Base-by-base conservation (phyloP, 92 coral and sea anemone species). In the Bergia sp. region DNA sequence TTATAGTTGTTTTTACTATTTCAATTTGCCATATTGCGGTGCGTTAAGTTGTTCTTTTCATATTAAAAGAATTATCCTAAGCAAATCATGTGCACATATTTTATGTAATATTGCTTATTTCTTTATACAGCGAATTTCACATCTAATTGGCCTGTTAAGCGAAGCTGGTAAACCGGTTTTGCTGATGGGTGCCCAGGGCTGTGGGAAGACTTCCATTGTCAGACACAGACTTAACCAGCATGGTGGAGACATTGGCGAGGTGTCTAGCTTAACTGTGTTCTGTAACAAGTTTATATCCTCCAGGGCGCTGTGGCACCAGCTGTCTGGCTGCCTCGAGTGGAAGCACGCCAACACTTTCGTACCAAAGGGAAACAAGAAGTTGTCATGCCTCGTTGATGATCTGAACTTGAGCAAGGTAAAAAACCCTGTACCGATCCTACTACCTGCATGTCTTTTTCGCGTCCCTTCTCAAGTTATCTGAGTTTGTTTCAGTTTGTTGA, bases 131-230 rank as follows among this genome's bases (percentile, higher is more conserved):
- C 96, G 97, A 64, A 91, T 97, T 86, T 97, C 99, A 43, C 99
- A 95, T 64, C 93, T 97, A 3, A 96, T 97, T 82, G 96, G 99
- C n/a, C 90, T 97, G 38, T 79, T 97, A 39, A 95, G 98, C 77
- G 99, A 97, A 86, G 98, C 95, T 23, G 98, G 98, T 37, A 95
- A 96, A 88, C 97, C 99, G 13, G 99, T 95, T 81, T 91, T 97
- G 90, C 95, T 97, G 90, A 93, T 95, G 76, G 99, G 99, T 40
- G 98, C 93, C 73, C 96, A 93, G 82, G 99, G 99, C 41, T 94
- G 99, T 86, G 99, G 99, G 16, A 97, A 97, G 91, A 97, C 99
- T 3, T 97, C 99, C 37, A 95, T 95, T 77, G 91, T 97, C 49
- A 95, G 93, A 73, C 98, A 97, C 90, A 94, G 95, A 77, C 91